Percentiles rank a stretch among this genome's conserved stretches.
phyloP scores from a whole-genome alignment of 2,888 invertebrate genomes.

The Morpho helenor region DNA sequence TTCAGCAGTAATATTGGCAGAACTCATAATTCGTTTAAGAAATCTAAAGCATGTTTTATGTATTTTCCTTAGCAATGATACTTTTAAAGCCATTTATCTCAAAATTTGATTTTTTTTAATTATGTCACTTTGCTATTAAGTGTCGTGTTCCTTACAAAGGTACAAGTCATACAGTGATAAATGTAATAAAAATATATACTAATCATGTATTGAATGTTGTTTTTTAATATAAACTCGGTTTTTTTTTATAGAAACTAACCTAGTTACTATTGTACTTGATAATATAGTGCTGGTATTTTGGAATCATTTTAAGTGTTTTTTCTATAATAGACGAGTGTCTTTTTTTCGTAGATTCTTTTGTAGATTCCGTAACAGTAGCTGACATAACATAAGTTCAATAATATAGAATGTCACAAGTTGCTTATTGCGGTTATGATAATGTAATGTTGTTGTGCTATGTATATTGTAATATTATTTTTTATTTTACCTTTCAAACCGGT shows the following conservation, averaged over 20 bases:
- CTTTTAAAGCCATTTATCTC: no score
- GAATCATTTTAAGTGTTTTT: constrained; percentile 10
- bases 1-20: no score
- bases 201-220: constrained; percentile 16
- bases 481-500: constrained; percentile 68
- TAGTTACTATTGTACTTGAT: constrained; percentile 21
- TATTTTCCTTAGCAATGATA: no score
- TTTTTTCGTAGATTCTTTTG: background rate
- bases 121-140: no score
- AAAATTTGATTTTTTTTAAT: no score
- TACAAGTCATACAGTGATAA: constrained; percentile 1
- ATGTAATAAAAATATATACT: background rate
- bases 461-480: constrained; percentile 50
- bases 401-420: constrained; percentile 42
- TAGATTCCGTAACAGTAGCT: constrained; percentile 5
- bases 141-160: background rate
- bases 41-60: no score
- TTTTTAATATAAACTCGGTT: constrained; percentile 5
- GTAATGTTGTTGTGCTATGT: constrained; percentile 53
- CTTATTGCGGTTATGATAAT: constrained; percentile 43
- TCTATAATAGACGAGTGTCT: constrained; percentile 1
- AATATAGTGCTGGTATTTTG: constrained; percentile 20
- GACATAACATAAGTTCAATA: constrained; percentile 12
- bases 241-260: constrained; percentile 17
- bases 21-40: no score